Conservation (phyloP, 1,140 invertebrate species). For the Physella acuta region DNA sequence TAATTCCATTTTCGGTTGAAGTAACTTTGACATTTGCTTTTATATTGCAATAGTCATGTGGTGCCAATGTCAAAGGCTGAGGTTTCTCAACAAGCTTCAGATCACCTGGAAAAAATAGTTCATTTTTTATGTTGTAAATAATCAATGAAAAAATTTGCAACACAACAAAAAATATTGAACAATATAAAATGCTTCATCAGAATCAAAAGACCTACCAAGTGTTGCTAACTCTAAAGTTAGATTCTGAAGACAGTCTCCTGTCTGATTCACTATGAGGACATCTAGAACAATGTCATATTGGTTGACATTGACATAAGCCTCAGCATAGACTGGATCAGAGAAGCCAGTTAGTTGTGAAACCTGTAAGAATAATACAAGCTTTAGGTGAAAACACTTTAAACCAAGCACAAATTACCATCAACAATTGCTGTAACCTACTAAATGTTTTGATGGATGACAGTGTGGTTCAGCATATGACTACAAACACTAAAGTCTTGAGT, state of each 20-base stretch:
- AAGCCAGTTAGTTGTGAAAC: conserved; percentile 99
- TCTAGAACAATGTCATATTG: conserved; percentile 76
- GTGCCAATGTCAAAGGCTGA: conserved; percentile 89
- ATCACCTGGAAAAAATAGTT: conserved; percentile 76
- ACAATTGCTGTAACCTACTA: too few species aligned
- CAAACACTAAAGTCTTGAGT: too few species aligned
- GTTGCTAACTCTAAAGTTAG: conserved; percentile 97
- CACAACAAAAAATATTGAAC: too few species aligned
- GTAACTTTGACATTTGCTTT: conserved; percentile 87
- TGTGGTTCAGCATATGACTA: too few species aligned
- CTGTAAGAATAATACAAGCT: too few species aligned
- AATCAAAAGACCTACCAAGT: too few species aligned
- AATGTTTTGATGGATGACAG: too few species aligned
- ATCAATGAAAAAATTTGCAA: too few species aligned
- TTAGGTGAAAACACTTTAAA: too few species aligned
- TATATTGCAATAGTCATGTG: conserved; percentile 96
- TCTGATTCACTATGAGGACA: conserved; percentile 90
- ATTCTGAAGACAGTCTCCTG: conserved; percentile 93
- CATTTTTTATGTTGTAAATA: too few species aligned
- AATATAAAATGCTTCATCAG: too few species aligned
- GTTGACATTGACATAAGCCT: conserved; percentile 98
- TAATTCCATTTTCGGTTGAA: conserved; percentile 98
- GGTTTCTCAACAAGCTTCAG: conserved; percentile 97
- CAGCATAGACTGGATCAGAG: conserved; percentile 98
- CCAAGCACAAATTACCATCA: too few species aligned